Conservation (phyloP, 2,113 vertebrate genomes). For the Fregata magnificens region DNA sequence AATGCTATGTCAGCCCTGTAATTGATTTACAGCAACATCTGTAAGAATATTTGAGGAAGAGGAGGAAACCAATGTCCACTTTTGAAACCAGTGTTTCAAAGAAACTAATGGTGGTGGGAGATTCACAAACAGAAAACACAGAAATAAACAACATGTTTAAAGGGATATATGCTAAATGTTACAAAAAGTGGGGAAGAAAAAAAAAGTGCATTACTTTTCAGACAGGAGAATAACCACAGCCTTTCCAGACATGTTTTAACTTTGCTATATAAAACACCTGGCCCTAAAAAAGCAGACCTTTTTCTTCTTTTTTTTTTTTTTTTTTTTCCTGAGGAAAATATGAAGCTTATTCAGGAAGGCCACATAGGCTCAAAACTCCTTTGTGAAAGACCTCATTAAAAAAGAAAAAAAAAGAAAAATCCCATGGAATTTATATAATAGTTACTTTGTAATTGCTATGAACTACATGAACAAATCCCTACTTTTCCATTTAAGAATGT, state of each 20-base stretch:
- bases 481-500: slow-evolving; percentile 16
- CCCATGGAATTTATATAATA: neutral
- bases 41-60: slow-evolving; percentile 34
- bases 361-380: neutral
- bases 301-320: neutral
- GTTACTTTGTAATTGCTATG: slow-evolving; percentile 5
- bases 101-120: neutral
- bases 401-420: neutral
- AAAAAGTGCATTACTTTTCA: neutral
- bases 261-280: slow-evolving; percentile 53
- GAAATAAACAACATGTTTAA: neutral
- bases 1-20: slow-evolving; percentile 74
- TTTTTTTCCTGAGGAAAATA: neutral
- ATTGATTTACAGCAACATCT: slow-evolving; percentile 85
- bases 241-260: neutral
- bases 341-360: neutral
- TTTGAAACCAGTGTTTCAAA: slow-evolving; percentile 52
- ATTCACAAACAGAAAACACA: neutral
- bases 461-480: neutral
- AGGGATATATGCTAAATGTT: neutral
- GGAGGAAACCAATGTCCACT: slow-evolving; percentile 55
- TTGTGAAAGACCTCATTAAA: slow-evolving; percentile 18
- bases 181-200: neutral
- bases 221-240: neutral
- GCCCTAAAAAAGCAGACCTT: neutral